A percentile compares a stretch with the other conserved stretches of the same genome.
These are phyloP conservation scores for Cremastobaeus sp. DNA, from an alignment of 2,888 invertebrate genomes.

Conservation along the genomic window DNA sequence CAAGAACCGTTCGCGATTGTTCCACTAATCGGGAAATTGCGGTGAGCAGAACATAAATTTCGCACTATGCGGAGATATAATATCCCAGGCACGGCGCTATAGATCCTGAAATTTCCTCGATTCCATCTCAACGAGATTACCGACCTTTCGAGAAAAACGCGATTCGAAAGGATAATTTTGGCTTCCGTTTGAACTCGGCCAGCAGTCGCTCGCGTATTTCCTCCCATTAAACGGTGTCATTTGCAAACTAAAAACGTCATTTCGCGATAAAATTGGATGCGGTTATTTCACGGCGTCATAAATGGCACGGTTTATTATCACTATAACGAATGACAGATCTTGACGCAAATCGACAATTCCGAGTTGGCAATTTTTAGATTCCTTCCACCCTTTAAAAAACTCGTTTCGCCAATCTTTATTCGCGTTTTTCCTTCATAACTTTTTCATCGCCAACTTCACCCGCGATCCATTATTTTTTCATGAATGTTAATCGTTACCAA, in stretches of 20 bases:
- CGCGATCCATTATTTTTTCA: neutral
- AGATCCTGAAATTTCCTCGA: conserved; percentile 28
- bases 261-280: neutral
- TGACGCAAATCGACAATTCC: no score
- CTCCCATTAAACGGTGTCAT: neutral
- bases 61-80: conserved; percentile 30
- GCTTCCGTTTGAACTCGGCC: neutral
- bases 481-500: no score
- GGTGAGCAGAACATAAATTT: conserved; percentile 57
- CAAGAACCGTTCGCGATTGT: conserved; percentile 55
- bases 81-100: conserved; percentile 12
- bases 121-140: conserved; percentile 30
- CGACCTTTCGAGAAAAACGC: conserved; percentile 13
- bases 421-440: conserved; percentile 18
- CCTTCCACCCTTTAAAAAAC: no score
- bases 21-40: conserved; percentile 55
- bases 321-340: neutral
- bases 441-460: neutral
- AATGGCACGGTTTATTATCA: neutral
- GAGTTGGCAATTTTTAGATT: no score
- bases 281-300: neutral
- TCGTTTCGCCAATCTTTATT: no score
- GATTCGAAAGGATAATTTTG: conserved; percentile 35
- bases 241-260: conserved; percentile 9
- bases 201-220: conserved; percentile 4